Base-by-base conservation (phyloP, 2,113 vertebrate species). In the Cinclus cinclus region DNA sequence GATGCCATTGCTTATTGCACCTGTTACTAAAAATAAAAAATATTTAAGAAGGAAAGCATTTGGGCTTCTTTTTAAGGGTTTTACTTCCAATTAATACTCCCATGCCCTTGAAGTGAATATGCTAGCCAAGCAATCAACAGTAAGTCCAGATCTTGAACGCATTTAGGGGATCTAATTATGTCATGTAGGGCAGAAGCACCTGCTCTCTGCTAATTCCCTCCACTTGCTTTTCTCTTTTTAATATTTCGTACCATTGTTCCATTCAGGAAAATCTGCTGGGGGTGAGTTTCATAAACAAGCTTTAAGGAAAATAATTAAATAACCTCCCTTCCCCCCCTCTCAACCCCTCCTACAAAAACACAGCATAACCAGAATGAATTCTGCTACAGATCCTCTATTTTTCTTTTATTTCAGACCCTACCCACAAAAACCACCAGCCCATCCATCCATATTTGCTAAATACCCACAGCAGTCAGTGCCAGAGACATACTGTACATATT, bases 171-270 rank as follows among this genome's bases (percentile, higher is more conserved):
- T 95, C 93, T 97, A 97, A 97, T 97, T 97, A 96, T 97, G 96
- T 94, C 96, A 96, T 89, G 84, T 77, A 95, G 90, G 95, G 87
- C 82, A 96, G 86, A 97, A 83, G 94, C 96, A 97, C 96, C 96
- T 97, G 97, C 96, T 97, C 96, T 95, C 95, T 77, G 49, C 62
- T 95, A 95, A 97, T 97, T 95, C 95, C 89, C 89, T 92, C 46
- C 78, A 88, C 94, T 84, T 33, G 1, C 11, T 93, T 90, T 92
- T 90, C 94, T 86, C 76, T 94, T 94, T 92, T 93, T 95, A 87
- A 94, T 93, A 96, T 97, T 97, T 97, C 93, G 97, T 96, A 93
- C 96, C 96, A 97, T 97, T 97, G 92, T 97, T 97, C 92, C 87
- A 91, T 90, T 94, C 90, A 90, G 87, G 69, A 91, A 96, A 96